These are phyloP conservation scores for Triplophysa yarkandensis DNA, from an alignment of 2,797 vertebrate genomes.

Conservation along the genomic window DNA sequence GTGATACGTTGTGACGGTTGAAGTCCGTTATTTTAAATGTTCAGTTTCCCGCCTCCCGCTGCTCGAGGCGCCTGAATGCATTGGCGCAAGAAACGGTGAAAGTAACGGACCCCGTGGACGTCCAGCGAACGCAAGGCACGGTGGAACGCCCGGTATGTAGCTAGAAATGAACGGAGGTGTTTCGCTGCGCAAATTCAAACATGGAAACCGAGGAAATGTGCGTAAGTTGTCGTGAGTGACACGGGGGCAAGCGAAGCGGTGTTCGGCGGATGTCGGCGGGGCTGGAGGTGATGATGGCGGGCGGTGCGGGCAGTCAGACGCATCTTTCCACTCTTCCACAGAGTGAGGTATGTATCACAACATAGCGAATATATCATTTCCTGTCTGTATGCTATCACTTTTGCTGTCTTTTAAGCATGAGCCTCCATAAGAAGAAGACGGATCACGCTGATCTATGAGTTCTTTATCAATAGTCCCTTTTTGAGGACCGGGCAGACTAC, in stretches of 20 bases:
- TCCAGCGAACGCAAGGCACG: slow-evolving; percentile 1
- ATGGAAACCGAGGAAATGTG: slow-evolving; percentile 58
- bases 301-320: slow-evolving; percentile 76
- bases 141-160: slow-evolving; percentile 13
- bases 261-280: slow-evolving; percentile 56
- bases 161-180: slow-evolving; percentile 48
- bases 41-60: background rate
- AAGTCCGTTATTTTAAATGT: slow-evolving; percentile 26
- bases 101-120: slow-evolving; percentile 15
- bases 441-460: background rate
- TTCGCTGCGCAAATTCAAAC: slow-evolving; percentile 28
- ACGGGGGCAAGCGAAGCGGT: background rate
- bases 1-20: background rate
- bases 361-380: slow-evolving; percentile 56
- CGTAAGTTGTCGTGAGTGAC: slow-evolving; percentile 24
- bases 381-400: slow-evolving; percentile 50
- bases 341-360: slow-evolving; percentile 61
- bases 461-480: background rate
- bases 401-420: background rate
- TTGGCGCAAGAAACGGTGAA: slow-evolving; percentile 31
- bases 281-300: slow-evolving; percentile 78
- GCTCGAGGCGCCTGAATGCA: background rate
- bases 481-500: background rate
- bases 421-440: background rate
- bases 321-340: slow-evolving; percentile 59